Evolutionary conservation across 2,113 vertebrate species (phyloP).

Genomic region (Talpa occidentalis): DNA sequence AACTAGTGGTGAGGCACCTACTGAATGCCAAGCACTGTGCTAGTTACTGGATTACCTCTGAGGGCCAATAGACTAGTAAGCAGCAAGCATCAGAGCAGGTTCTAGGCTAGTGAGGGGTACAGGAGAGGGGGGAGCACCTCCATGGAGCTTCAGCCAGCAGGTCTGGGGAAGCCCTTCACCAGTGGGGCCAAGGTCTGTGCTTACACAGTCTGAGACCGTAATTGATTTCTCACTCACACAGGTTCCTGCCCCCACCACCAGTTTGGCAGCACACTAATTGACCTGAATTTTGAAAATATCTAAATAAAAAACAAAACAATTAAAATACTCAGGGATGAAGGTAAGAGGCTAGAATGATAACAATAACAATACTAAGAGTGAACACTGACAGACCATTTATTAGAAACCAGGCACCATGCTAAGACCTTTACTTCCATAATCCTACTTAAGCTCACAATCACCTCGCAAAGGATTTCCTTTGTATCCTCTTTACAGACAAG

Average conservation of each 20-base stretch:
- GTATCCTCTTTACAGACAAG: background rate
- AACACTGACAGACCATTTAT: background rate
- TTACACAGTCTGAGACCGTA: background rate
- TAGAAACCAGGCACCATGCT: background rate
- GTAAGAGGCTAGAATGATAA: background rate
- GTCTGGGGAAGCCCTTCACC: fast-evolving
- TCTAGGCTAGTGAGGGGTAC: background rate
- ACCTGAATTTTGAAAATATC: conserved; percentile 6
- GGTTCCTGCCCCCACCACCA: too few species aligned
- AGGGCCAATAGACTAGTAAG: background rate
- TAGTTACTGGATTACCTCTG: too few species aligned
- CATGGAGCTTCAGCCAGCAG: fast-evolving
- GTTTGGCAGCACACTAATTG: background rate
- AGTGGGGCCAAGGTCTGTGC: fast-evolving
- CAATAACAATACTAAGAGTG: background rate
- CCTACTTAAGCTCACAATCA: background rate
- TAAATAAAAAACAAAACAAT: background rate
- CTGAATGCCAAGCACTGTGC: background rate
- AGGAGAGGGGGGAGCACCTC: fast-evolving
- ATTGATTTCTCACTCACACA: background rate
- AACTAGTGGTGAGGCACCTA: fast-evolving
- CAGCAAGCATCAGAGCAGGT: background rate
- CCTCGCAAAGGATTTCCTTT: background rate
- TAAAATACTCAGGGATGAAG: background rate
- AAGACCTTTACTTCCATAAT: background rate